A percentile compares a stretch with the other conserved stretches of the same genome.
These are phyloP conservation scores for Meloidogyne exigua DNA, from an alignment of 1,140 invertebrate species.

Conservation along the genomic window DNA sequence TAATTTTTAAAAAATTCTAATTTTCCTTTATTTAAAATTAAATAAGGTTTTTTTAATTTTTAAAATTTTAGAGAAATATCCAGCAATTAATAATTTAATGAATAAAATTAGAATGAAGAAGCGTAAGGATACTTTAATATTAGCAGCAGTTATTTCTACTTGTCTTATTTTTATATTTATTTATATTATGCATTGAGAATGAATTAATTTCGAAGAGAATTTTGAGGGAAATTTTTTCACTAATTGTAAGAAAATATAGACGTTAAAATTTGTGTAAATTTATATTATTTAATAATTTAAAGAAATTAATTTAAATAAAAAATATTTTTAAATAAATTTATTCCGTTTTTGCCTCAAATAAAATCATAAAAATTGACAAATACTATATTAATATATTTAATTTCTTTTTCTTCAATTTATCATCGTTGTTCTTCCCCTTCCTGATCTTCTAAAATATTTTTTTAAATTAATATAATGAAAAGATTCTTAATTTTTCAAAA, in stretches of 20 bases:
- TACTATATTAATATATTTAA: not conserved
- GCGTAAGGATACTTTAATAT: conserved; percentile 66
- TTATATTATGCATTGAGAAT: conserved; percentile 64
- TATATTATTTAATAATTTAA: too few species aligned
- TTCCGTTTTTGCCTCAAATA: too few species aligned
- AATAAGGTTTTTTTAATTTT: too few species aligned
- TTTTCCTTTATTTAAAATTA: too few species aligned
- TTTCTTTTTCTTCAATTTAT: not conserved
- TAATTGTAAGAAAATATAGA: not conserved
- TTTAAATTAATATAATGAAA: too few species aligned
- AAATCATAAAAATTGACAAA: too few species aligned
- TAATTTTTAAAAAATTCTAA: too few species aligned
- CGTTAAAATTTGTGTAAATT: too few species aligned
- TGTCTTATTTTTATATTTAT: conserved; percentile 66
- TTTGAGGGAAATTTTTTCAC: not conserved
- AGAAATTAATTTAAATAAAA: too few species aligned
- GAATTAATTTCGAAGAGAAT: not conserved
- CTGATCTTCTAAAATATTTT: not conserved
- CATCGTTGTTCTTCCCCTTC: conserved; percentile 10
- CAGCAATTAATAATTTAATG: conserved; percentile 66
- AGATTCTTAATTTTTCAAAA: not conserved
- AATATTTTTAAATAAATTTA: too few species aligned
- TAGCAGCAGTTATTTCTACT: conserved; percentile 64
- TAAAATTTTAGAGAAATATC: conserved; percentile 65
- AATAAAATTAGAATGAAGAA: conserved; percentile 66